Conservation (phyloP, 35 echinoderm and acorn worm species). For the Apostichopus parvimensis region DNA sequence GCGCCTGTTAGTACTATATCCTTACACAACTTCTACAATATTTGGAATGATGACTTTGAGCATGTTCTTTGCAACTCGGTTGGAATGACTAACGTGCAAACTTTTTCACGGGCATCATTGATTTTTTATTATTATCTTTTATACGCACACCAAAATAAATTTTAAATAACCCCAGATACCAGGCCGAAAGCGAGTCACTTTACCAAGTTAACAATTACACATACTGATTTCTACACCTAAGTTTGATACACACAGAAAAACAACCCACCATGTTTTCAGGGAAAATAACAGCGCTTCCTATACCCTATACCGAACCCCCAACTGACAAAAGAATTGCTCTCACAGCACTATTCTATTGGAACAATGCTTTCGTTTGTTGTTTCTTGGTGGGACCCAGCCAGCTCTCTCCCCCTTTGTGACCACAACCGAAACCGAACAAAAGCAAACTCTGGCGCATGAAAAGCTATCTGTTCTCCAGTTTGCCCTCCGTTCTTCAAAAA, state of each 20-base stretch:
- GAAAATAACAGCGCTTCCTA: neutral
- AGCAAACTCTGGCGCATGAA: neutral
- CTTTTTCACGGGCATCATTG: neutral
- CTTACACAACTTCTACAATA: no score
- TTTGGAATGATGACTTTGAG: no score
- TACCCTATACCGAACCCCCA: neutral
- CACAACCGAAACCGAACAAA: conserved; percentile 44
- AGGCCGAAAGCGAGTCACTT: no score
- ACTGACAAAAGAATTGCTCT: conserved; percentile 20
- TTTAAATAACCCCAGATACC: no score
- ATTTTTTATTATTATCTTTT: no score
- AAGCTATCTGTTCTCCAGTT: conserved; percentile 8
- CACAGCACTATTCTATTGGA: neutral
- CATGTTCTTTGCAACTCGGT: no score
- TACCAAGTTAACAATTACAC: no score
- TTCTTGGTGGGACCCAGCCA: conserved; percentile 15
- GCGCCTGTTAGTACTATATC: no score
- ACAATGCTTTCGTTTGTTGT: conserved; percentile 39
- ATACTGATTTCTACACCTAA: no score
- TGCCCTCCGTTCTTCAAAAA: neutral
- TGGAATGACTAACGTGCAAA: neutral
- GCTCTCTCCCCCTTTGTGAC: neutral
- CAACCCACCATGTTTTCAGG: neutral
- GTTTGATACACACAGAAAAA: no score
- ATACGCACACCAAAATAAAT: no score